A percentile compares a stretch with the other conserved stretches of the same genome.
Conservation (phyloP, 2,113 vertebrate genomes). For the Athene cunicularia region DNA sequence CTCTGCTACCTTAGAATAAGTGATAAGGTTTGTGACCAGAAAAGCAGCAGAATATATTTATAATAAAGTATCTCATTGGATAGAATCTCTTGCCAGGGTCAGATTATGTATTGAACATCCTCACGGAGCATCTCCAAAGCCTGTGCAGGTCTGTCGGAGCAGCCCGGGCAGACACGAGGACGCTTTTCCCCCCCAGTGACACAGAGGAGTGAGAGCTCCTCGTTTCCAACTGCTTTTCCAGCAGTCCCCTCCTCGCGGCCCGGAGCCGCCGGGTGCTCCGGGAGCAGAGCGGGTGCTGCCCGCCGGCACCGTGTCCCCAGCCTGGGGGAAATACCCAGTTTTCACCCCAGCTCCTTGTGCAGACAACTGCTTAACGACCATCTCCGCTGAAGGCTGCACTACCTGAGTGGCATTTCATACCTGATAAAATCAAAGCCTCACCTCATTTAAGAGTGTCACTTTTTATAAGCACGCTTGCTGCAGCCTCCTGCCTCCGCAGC, state of each 20-base stretch:
- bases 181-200: not conserved
- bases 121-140: not conserved
- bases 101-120: not conserved
- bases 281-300: not conserved
- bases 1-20: not conserved
- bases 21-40: not conserved
- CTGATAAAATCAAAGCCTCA: not conserved
- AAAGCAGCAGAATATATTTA: not conserved
- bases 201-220: not conserved
- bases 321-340: not conserved
- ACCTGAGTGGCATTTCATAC: not conserved
- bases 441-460: not conserved
- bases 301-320: not conserved
- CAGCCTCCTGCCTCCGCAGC: not conserved
- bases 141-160: not conserved
- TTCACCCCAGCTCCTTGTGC: not conserved
- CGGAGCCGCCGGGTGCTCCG: fast-evolving
- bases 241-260: not conserved
- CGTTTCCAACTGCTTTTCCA: not conserved
- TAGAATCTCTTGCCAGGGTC: not conserved
- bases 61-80: not conserved
- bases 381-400: not conserved
- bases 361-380: not conserved
- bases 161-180: not conserved
- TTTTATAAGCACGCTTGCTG: not conserved